Conservation (phyloP, 2,797 vertebrate genomes). For the Syndactyla subalaris region DNA sequence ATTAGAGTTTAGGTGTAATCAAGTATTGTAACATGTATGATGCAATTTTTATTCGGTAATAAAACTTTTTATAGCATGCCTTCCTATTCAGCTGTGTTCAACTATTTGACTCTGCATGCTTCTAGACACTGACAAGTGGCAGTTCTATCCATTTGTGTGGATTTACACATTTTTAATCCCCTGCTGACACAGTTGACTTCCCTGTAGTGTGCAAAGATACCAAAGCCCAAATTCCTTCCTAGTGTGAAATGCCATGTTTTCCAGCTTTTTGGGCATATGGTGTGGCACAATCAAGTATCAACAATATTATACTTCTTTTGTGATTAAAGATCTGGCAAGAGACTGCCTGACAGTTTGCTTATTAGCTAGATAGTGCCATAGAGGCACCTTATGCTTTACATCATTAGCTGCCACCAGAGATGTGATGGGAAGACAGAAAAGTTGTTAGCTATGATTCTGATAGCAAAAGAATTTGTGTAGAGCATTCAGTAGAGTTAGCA, state of each 20-base stretch:
- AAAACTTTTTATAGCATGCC: neutral
- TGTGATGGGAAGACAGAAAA: neutral
- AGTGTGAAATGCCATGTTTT: neutral
- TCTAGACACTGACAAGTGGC: neutral
- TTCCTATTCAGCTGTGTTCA: neutral
- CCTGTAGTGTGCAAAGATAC: neutral
- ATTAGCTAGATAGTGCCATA: neutral
- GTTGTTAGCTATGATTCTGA: neutral
- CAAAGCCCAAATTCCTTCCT: neutral
- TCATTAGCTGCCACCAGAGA: neutral
- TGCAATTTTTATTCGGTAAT: neutral
- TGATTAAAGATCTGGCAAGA: conserved; percentile 1
- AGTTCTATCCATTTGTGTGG: neutral
- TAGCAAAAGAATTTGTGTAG: neutral
- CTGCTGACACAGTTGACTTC: neutral
- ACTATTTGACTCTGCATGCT: neutral
- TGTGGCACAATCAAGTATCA: conserved; percentile 10
- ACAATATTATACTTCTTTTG: neutral
- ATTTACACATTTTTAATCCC: neutral
- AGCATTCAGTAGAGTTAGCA: neutral
- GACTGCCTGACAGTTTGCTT: neutral
- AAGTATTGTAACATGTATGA: neutral
- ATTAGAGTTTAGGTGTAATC: neutral
- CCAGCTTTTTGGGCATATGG: neutral
- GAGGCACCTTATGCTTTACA: neutral